Base-by-base conservation (phyloP, 2,113 vertebrate species). In the Psilopogon haemacephalus region DNA sequence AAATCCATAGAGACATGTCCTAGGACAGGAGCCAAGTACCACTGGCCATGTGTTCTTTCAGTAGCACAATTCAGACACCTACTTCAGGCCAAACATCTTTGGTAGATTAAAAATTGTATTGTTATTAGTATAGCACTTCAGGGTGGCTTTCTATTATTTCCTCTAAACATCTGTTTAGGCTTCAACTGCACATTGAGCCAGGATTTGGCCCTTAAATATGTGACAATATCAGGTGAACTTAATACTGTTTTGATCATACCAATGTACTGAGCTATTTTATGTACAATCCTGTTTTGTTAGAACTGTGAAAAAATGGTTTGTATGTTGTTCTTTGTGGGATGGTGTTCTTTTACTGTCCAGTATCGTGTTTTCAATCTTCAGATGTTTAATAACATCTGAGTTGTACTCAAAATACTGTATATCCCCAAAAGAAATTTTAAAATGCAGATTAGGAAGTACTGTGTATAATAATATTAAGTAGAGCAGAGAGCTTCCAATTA, bases 271-370 rank as follows among this genome's bases (percentile, higher is more conserved):
- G 89, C n/a, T 75, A 73, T 74, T 96, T 86, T 93, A 68, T 95
- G 84, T 96, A 80, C 87, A 89, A 84, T 46, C 40, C 84, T 69
- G 26, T 91, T 93, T 88, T 86, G 89, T 92, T 93, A 35, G 88
- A 96, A 83, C 90, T 96, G 94, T 96, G 94, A 69, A 97, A 95
- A 95, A 96, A 70, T 76, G 52, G 74, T 88, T 94, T 94, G 26
- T 96, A 70, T 68, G 88, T 90, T 94, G 67, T 54, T 75, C 81
- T 92, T 94, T 85, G 93, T 88, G 78, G 79, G 88, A 92, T 6
- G 64, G 93, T 93, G 91, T 93, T 94, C 68, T 92, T 76, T 93
- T 77, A 71, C 85, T 94, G 58, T 91, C 90, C 11, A 3, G 69
- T 93, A 86, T 13, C 2, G 0, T 83, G 68, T 84, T 78, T 90